phyloP scores from a whole-genome alignment of 2,888 invertebrate species.

The Micropterix aruncella region DNA sequence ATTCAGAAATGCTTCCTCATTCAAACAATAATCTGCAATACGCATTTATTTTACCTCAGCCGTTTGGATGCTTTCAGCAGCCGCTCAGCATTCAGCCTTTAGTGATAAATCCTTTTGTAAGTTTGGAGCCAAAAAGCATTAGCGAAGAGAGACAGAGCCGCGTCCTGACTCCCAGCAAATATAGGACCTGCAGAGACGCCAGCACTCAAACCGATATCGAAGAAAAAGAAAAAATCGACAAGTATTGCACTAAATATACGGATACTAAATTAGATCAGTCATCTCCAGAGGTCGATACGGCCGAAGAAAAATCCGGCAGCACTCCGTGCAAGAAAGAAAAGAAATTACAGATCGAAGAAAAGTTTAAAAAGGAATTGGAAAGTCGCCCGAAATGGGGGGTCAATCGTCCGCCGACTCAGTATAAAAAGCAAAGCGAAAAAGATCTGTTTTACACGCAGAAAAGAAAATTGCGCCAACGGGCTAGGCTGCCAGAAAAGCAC shows the following conservation, averaged over 20 bases:
- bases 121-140: neutral
- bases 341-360: slow-evolving; percentile 36
- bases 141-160: neutral
- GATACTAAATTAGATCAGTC: slow-evolving; percentile 12
- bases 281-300: neutral
- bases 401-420: slow-evolving; percentile 64
- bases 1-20: slow-evolving; percentile 22
- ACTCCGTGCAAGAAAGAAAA: slow-evolving; percentile 31
- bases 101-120: slow-evolving; percentile 3
- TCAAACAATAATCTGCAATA: slow-evolving; percentile 35
- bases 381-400: slow-evolving; percentile 64
- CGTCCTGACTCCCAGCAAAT: slow-evolving; percentile 31
- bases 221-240: slow-evolving; percentile 4
- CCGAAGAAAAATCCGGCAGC: slow-evolving; percentile 20
- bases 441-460: slow-evolving; percentile 70
- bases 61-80: slow-evolving; percentile 21
- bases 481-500: slow-evolving; percentile 40
- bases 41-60: slow-evolving; percentile 44
- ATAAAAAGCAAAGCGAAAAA: slow-evolving; percentile 81
- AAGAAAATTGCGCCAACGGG: slow-evolving; percentile 50
- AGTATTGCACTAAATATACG: slow-evolving; percentile 17
- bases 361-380: slow-evolving; percentile 41
- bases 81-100: slow-evolving; percentile 20
- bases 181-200: slow-evolving; percentile 41
- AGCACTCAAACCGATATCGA: slow-evolving; percentile 52